These are phyloP conservation scores for Axea sp. DNA, from an alignment of 2,888 invertebrate species.

Conservation along the genomic window DNA sequence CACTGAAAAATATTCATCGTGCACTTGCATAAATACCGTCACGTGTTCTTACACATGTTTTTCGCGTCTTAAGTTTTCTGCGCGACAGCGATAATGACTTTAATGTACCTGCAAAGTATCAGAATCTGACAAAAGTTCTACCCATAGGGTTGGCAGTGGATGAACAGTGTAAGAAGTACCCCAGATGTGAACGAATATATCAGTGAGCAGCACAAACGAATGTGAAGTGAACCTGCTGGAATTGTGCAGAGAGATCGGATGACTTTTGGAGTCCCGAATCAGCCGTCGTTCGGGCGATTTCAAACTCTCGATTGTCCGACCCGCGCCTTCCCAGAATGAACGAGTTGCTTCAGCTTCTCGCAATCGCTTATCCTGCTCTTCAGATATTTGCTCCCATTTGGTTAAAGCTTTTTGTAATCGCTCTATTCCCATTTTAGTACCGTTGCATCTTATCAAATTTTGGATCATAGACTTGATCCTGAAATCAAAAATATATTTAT, in stretches of 20 bases:
- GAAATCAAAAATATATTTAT: no score
- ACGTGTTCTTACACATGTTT: slow-evolving; percentile 43
- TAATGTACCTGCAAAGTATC: slow-evolving; percentile 81
- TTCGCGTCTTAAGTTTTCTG: slow-evolving; percentile 46
- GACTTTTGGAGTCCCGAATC: slow-evolving; percentile 87
- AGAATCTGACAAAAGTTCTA: slow-evolving; percentile 86
- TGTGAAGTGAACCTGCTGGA: slow-evolving; percentile 88
- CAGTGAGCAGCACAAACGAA: slow-evolving; percentile 90
- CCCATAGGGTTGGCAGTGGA: slow-evolving; percentile 88
- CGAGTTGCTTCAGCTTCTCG: slow-evolving; percentile 86
- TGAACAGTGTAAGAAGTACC: slow-evolving; percentile 85
- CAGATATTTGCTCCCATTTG: slow-evolving; percentile 84
- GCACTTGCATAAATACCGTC: slow-evolving; percentile 52
- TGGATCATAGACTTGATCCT: slow-evolving; percentile 84
- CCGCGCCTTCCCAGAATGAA: slow-evolving; percentile 87
- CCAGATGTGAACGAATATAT: slow-evolving; percentile 88
- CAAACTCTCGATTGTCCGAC: slow-evolving; percentile 83
- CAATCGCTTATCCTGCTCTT: slow-evolving; percentile 83
- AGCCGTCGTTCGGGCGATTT: slow-evolving; percentile 86
- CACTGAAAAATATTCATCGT: slow-evolving; percentile 15
- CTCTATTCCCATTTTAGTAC: slow-evolving; percentile 80
- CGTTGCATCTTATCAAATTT: slow-evolving; percentile 80
- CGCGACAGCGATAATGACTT: slow-evolving; percentile 44
- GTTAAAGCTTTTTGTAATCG: slow-evolving; percentile 82
- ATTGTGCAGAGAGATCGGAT: slow-evolving; percentile 85